Conservation (phyloP, 1,140 invertebrate species). For the Sesamia nonagrioides region DNA sequence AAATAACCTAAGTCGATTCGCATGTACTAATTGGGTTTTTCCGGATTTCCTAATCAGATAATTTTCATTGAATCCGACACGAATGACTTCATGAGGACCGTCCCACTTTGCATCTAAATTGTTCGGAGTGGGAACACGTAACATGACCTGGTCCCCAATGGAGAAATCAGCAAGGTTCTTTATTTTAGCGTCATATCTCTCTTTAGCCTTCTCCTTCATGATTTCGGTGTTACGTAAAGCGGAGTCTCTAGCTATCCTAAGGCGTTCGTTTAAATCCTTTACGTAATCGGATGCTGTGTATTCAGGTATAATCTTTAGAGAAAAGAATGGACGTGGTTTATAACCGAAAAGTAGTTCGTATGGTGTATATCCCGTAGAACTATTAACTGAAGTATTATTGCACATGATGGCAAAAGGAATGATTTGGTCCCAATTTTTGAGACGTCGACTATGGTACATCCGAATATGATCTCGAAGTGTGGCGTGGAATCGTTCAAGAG, state of each 20-base stretch:
- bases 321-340: constrained; percentile 69
- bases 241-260: constrained; percentile 59
- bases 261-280: constrained; percentile 63
- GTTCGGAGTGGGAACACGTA: constrained; percentile 63
- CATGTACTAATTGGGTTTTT: background rate
- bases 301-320: constrained; percentile 57
- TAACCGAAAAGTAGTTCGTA: constrained; percentile 82
- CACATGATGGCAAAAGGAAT: constrained; percentile 78
- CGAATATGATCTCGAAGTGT: constrained; percentile 76
- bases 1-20: background rate
- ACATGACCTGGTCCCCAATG: constrained; percentile 59
- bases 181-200: constrained; percentile 64
- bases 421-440: constrained; percentile 82
- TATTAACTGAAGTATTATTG: constrained; percentile 83
- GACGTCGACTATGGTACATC: constrained; percentile 71
- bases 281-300: constrained; percentile 65
- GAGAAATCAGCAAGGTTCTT: constrained; percentile 44
- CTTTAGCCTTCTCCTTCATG: constrained; percentile 72
- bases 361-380: constrained; percentile 71
- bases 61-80: constrained; percentile 3
- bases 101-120: constrained; percentile 69
- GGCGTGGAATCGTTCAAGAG: constrained; percentile 75
- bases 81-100: constrained; percentile 62
- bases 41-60: background rate
- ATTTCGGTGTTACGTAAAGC: constrained; percentile 55